Base-by-base conservation (phyloP, 1,140 invertebrate genomes). In the Archegozetes longisetosus region DNA sequence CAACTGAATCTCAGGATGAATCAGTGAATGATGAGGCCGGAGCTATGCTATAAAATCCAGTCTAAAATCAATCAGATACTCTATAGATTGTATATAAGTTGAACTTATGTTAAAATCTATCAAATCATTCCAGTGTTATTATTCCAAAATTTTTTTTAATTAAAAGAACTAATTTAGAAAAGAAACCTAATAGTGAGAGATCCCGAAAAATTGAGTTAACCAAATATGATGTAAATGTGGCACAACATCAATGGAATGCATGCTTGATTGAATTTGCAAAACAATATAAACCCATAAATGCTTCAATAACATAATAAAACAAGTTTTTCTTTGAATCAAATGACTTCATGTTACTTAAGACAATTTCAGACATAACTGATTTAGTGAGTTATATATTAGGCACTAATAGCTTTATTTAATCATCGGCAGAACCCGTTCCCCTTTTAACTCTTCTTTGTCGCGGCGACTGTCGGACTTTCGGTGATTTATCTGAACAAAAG, bases 21-120 rank as follows among this genome's bases (percentile, higher is more conserved):
- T 60, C 58, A 4, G n/a, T 57, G 12, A 55, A 62, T 53, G 62
- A 61, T 49, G 49, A 58, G 49, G 48, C 57, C 22, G 57, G 57
- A 22, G 57, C 57, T 22, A 49, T 58, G 47, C 47, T 58, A 17
- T 58, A 58, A 58, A 40, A n/a, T n/a, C n/a, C n/a, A n/a, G n/a
- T n/a, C n/a, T n/a, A n/a, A n/a, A n/a, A n/a, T n/a, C n/a, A n/a
- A n/a, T n/a, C n/a, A n/a, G n/a, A n/a, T n/a, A n/a, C n/a, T n/a
- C n/a, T n/a, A n/a, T n/a, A n/a, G n/a, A n/a, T n/a, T n/a, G n/a
- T n/a, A n/a, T n/a, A n/a, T n/a, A n/a, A n/a, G n/a, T n/a, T n/a
- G n/a, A n/a, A n/a, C n/a, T n/a, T n/a, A n/a, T n/a, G n/a, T n/a
- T n/a, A n/a, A n/a, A n/a, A n/a, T n/a, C n/a, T n/a, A n/a, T n/a